Evolutionary conservation across 2,113 vertebrate species (phyloP).

Genomic region (Paralichthys olivaceus): DNA sequence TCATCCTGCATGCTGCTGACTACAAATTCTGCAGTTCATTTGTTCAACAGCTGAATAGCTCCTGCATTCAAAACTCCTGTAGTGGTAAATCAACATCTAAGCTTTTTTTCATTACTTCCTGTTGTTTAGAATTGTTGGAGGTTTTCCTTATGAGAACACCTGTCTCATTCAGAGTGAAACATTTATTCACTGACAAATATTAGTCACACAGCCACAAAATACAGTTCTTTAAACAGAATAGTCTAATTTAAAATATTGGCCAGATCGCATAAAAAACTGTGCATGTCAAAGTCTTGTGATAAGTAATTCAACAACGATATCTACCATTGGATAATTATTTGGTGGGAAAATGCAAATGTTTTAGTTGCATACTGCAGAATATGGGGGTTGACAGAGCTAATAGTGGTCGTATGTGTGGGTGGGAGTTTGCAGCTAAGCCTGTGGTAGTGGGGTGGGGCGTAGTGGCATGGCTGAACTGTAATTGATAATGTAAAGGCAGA

Average conservation of each 20-base stretch:
- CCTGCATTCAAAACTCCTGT: background rate
- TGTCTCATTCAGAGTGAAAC: too few species aligned
- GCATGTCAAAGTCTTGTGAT: background rate
- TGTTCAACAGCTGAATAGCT: background rate
- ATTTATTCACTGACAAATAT: too few species aligned
- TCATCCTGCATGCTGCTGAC: background rate
- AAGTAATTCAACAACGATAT: background rate
- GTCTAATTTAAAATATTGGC: background rate
- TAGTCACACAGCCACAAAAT: background rate
- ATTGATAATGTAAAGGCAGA: constrained; percentile 99
- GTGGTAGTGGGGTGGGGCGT: constrained; percentile 12
- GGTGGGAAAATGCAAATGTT: constrained; percentile 34
- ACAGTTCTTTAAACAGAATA: background rate
- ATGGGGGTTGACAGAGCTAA: constrained; percentile 77
- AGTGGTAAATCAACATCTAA: background rate
- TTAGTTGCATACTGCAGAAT: constrained; percentile 77
- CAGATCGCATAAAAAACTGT: background rate
- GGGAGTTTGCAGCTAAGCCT: background rate
- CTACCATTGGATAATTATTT: background rate
- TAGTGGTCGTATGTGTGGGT: constrained; percentile 11
- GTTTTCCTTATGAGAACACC: background rate
- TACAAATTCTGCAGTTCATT: background rate
- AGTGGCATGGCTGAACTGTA: constrained; percentile 92
- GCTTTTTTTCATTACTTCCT: background rate
- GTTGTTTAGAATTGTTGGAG: background rate